Percentiles rank a stretch among this genome's conserved stretches.
phyloP scores from a whole-genome alignment of 2,113 vertebrate genomes.

The Pyrgilauda ruficollis region DNA sequence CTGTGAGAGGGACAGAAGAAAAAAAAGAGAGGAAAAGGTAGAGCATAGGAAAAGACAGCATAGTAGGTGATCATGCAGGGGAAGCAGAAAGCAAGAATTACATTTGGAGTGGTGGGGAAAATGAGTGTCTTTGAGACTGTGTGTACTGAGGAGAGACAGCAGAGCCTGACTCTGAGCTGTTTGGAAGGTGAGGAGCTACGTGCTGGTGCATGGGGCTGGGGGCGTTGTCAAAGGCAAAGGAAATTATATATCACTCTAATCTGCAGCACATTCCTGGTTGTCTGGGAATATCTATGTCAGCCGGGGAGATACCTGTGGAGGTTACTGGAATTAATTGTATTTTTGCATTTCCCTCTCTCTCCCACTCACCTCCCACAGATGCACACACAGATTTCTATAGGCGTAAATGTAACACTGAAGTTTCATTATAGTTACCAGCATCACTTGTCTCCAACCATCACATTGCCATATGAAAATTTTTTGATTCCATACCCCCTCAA shows the following conservation, averaged over 20 bases:
- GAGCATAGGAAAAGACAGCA: background rate
- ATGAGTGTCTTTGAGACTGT: background rate
- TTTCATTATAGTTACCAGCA: background rate
- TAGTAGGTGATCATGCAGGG: background rate
- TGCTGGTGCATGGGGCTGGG: background rate
- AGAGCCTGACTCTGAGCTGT: background rate
- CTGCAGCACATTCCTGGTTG: background rate
- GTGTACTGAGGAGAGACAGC: background rate
- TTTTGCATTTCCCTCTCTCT: background rate
- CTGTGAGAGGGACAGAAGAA: background rate
- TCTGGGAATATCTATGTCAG: background rate
- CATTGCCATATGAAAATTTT: background rate
- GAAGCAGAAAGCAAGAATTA: background rate
- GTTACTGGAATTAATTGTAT: background rate
- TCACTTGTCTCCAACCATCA: background rate
- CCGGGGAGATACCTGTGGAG: background rate
- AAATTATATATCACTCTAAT: background rate
- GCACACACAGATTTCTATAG: background rate
- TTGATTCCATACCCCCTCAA: background rate
- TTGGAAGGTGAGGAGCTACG: background rate
- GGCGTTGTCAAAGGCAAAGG: background rate
- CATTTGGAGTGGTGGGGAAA: fast-evolving
- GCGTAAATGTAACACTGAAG: background rate
- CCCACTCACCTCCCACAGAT: background rate
- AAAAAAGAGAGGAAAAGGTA: background rate